Conservation (phyloP, 1,140 invertebrate genomes). For the Dendrolimus punctatus region DNA sequence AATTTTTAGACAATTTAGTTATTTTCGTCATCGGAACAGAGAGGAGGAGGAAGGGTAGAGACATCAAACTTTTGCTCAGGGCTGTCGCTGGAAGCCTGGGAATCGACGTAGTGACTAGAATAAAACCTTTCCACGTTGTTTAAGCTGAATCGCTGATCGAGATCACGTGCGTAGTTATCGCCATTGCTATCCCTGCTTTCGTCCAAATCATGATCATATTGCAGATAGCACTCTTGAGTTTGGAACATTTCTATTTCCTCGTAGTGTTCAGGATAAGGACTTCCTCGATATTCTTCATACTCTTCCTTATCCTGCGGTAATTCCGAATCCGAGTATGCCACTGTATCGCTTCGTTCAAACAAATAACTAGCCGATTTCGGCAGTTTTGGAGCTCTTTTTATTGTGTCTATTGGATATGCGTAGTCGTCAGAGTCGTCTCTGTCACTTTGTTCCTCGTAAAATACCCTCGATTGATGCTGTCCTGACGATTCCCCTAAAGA, state of each 20-base stretch:
- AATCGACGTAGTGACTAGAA: conserved; percentile 65
- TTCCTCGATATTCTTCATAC: conserved; percentile 57
- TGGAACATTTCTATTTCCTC: conserved; percentile 64
- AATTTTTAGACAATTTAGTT: conserved; percentile 38
- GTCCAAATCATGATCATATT: conserved; percentile 52
- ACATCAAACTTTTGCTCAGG: conserved; percentile 80
- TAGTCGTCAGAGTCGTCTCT: conserved; percentile 67
- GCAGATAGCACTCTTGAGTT: conserved; percentile 68
- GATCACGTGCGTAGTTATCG: conserved; percentile 45
- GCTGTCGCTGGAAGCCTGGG: conserved; percentile 68
- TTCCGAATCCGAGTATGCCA: conserved; percentile 62
- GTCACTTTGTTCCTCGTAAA: conserved; percentile 56
- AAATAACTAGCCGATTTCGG: conserved; percentile 55
- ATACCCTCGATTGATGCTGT: conserved; percentile 38
- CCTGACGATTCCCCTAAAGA: conserved; percentile 43
- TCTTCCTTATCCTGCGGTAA: conserved; percentile 58
- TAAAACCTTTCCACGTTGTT: conserved; percentile 65
- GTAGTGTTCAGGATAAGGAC: conserved; percentile 63
- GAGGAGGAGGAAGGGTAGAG: conserved; percentile 76
- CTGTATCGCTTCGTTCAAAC: conserved; percentile 59
- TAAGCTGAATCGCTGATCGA: conserved; percentile 59
- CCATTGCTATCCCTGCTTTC: conserved; percentile 27
- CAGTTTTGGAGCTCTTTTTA: conserved; percentile 66
- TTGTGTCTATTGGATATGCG: conserved; percentile 66
- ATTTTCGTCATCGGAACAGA: conserved; percentile 77